Percentiles rank a stretch among this genome's conserved stretches.
Conservation (phyloP, 2,797 vertebrate genomes). For the Enteromius argenteus region DNA sequence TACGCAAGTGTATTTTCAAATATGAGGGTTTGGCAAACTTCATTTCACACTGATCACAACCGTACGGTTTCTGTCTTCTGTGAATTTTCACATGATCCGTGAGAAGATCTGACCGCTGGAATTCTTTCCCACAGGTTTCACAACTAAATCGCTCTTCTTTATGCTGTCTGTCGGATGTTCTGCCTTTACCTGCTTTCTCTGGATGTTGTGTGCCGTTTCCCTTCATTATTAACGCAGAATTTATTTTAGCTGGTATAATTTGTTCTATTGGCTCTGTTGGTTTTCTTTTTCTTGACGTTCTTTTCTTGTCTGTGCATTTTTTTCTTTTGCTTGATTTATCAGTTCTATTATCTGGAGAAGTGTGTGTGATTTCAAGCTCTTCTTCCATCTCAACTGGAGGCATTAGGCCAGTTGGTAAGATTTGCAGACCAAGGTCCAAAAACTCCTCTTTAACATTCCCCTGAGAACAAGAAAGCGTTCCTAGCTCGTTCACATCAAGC, state of each 20-base stretch:
- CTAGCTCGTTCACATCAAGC: neutral
- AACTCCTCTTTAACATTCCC: conserved; percentile 32
- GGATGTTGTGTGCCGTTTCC: neutral
- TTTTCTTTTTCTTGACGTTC: neutral
- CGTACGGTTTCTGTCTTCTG: conserved; percentile 52
- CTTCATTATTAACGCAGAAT: neutral
- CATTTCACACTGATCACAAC: conserved; percentile 58
- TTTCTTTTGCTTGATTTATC: neutral
- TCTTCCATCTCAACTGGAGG: conserved; percentile 60
- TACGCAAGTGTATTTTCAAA: conserved; percentile 60
- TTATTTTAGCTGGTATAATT: neutral
- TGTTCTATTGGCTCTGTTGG: neutral
- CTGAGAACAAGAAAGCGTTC: neutral
- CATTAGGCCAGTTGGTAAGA: conserved; percentile 51
- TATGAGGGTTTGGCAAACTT: conserved; percentile 61
- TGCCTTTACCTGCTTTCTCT: conserved; percentile 23
- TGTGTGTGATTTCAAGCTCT: conserved; percentile 23
- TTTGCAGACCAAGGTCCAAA: conserved; percentile 15
- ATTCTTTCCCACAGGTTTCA: conserved; percentile 57
- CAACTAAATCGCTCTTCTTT: conserved; percentile 40
- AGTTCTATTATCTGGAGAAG: conserved; percentile 14
- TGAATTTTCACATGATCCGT: conserved; percentile 58
- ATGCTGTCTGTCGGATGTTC: neutral
- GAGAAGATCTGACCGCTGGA: conserved; percentile 49
- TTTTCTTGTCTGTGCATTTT: neutral